Evolutionary conservation across 2,797 vertebrate genomes (phyloP).

Genomic region (Danionella dracula): DNA sequence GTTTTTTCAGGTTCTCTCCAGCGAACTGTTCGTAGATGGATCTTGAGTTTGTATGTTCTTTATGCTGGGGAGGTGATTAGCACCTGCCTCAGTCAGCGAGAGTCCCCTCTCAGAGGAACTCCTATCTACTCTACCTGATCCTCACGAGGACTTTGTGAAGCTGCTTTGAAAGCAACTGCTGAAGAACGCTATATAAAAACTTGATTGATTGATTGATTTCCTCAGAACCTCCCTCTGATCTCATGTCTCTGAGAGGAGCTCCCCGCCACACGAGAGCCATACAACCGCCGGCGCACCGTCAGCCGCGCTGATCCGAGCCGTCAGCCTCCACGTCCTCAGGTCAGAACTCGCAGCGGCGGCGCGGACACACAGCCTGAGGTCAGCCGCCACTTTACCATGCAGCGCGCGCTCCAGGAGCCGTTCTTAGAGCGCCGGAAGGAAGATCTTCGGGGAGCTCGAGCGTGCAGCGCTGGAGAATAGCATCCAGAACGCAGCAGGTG

Average conservation of each 20-base stretch:
- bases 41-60: too few relatives aligned
- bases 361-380: not conserved
- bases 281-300: not conserved
- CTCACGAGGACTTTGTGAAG: too few relatives aligned
- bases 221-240: too few relatives aligned
- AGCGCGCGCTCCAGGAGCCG: not conserved
- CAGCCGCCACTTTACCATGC: not conserved
- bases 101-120: too few relatives aligned
- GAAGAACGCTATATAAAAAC: too few relatives aligned
- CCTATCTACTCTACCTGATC: too few relatives aligned
- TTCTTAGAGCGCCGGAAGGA: constrained; percentile 3
- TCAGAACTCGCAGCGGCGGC: not conserved
- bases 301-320: not conserved
- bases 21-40: too few relatives aligned
- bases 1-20: too few relatives aligned
- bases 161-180: too few relatives aligned
- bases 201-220: too few relatives aligned
- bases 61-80: too few relatives aligned
- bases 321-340: not conserved
- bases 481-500: not conserved
- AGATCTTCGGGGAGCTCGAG: not conserved
- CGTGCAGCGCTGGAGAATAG: not conserved
- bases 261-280: not conserved
- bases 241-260: not conserved
- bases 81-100: too few relatives aligned